Evolutionary conservation across 2,888 invertebrate genomes (phyloP), one percentile per base, ranked within the genome.

Genomic region (Meloe dianella): DNA sequence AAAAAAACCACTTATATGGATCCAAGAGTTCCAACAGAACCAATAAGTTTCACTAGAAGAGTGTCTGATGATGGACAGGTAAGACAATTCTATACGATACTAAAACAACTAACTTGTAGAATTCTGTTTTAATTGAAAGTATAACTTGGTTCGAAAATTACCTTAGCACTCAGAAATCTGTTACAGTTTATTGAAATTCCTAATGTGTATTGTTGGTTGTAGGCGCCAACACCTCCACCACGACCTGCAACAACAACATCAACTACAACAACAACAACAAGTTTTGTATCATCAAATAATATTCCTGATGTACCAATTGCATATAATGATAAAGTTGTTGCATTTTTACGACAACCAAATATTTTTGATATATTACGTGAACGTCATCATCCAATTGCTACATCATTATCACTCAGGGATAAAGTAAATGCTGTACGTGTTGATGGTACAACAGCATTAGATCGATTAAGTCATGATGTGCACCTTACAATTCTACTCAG

Each of bases 1-100:
- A 92, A 96, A 73, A 92, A 93, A 73, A 98, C 98, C 2, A 96
- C 97, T 10, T 97, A 97, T 85, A 96, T 98, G 86, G 98, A 98
- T 86, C 98, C 98, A 20, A 91, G 98, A 57, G 88, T 98, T 77
- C 97, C 97, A n/a, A 89, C 92, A 32, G 94, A 93, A 80, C 89
- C 92, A 63, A 89, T 90, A 57, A 87, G 88, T 72, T 72, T 72
- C 58, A 67, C 69, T 41, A 74, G 79, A 71, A 75, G 79, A 64
- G 70, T 79, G 24, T 77, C 78, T n/a, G 79, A 79, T 56, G 80
- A 80, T 56, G 69, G 67, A 56, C 78, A 78, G 66, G 80, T 80
- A 74, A 77, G 78, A 75, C 2, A 12, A 17, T 27, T 20, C 6
- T 32, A 2, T 9, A 8, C 8, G n/a, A 22, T 29, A 29, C 30